Evolutionary conservation across 2,797 vertebrate species (phyloP).

Genomic region (Chelon auratus): DNA sequence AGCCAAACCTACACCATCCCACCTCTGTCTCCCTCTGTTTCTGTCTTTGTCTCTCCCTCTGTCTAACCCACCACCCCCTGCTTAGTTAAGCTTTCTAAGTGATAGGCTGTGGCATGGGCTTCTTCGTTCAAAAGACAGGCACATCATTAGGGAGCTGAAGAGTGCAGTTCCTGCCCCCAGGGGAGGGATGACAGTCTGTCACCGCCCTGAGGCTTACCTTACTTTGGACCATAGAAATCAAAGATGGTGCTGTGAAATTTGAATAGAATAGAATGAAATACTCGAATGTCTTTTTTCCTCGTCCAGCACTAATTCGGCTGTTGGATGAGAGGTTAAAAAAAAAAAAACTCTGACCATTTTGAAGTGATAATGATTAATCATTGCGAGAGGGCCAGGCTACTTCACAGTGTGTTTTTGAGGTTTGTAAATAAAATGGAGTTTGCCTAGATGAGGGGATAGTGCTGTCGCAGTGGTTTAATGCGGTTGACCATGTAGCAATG

Average conservation of each 20-base stretch:
- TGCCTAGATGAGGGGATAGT: conserved; percentile 20
- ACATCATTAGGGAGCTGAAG: conserved; percentile 85
- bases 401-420: conserved; percentile 36
- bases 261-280: conserved; percentile 81
- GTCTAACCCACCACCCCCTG: conserved; percentile 60
- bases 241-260: conserved; percentile 79
- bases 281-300: conserved; percentile 30
- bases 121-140: conserved; percentile 81
- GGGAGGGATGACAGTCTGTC: conserved; percentile 85
- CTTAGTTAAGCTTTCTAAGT: conserved; percentile 82
- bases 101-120: conserved; percentile 82
- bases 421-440: conserved; percentile 31
- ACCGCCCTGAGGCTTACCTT: conserved; percentile 78
- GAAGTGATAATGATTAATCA: conserved; percentile 58
- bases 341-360: conserved; percentile 41
- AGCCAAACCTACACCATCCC: conserved; percentile 54
- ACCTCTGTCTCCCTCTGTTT: conserved; percentile 65
- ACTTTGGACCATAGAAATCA: conserved; percentile 85
- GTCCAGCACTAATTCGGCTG: conserved; percentile 61
- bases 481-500: not conserved
- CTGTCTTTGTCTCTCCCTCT: conserved; percentile 57
- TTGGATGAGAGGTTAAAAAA: conserved; percentile 25
- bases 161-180: conserved; percentile 80
- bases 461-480: not conserved
- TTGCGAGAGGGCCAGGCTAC: conserved; percentile 9